phyloP scores from a whole-genome alignment of 2,113 vertebrate species.

The Patagioenas fasciata region DNA sequence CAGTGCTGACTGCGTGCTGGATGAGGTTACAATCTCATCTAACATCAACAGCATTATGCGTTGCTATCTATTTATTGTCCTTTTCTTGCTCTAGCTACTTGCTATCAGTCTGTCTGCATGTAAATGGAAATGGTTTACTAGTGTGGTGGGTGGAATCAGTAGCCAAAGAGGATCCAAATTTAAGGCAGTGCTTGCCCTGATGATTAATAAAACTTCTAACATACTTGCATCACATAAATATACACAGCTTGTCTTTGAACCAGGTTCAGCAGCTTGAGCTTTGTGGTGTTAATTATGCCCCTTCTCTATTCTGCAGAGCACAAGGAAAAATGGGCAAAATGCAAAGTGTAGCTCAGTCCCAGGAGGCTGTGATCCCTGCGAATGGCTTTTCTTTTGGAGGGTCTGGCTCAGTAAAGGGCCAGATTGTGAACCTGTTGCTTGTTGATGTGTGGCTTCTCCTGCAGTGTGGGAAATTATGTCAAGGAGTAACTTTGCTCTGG shows the following conservation, averaged over 20 bases:
- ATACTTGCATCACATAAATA: background rate
- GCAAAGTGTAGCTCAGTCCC: background rate
- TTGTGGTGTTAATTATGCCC: background rate
- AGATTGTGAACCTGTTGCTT: conserved; percentile 24
- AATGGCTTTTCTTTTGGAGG: background rate
- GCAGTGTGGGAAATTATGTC: background rate
- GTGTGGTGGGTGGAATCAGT: background rate
- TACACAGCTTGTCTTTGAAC: background rate
- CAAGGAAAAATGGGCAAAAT: background rate
- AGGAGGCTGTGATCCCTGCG: background rate
- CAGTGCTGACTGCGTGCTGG: background rate
- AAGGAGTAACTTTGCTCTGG: background rate
- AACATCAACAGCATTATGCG: background rate
- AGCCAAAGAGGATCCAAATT: background rate
- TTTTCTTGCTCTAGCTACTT: background rate
- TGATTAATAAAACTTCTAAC: background rate
- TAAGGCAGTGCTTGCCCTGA: background rate
- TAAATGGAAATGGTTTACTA: background rate
- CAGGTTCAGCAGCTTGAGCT: background rate
- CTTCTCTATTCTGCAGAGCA: background rate
- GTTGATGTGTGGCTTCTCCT: background rate
- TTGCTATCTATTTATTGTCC: background rate
- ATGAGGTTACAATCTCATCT: background rate
- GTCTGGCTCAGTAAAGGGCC: background rate
- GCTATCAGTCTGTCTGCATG: background rate